Evolutionary conservation across 1,140 invertebrate genomes (phyloP).

Genomic region (Drosophila ironensis): DNA sequence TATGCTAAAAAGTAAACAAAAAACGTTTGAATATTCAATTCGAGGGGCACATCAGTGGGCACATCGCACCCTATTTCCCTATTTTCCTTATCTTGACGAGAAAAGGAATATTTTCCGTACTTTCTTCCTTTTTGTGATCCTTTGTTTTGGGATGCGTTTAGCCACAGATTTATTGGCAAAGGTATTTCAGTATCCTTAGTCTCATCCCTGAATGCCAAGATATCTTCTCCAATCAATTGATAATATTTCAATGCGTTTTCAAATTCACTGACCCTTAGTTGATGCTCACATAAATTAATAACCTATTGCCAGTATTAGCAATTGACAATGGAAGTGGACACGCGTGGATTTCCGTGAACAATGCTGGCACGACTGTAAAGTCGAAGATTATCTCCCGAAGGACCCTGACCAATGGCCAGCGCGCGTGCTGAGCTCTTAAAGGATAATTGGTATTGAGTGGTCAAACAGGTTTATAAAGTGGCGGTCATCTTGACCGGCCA

Average conservation of each 20-base stretch:
- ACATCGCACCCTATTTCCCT: constrained; percentile 33
- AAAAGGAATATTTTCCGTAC: constrained; percentile 8
- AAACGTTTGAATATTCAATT: constrained; percentile 66
- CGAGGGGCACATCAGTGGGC: no score
- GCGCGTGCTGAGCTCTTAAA: constrained; percentile 24
- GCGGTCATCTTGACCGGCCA: constrained; percentile 39
- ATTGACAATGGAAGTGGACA: constrained; percentile 23
- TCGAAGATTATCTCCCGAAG: constrained; percentile 44
- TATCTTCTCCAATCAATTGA: constrained; percentile 9
- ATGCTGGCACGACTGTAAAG: constrained; percentile 23
- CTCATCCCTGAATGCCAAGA: constrained; percentile 31
- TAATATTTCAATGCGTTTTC: constrained; percentile 67
- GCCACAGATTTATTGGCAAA: constrained; percentile 73
- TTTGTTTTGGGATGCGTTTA: constrained; percentile 60
- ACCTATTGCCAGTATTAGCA: no score
- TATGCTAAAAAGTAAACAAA: constrained; percentile 74
- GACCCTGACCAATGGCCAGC: constrained; percentile 62
- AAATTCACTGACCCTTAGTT: constrained; percentile 42
- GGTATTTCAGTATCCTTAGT: constrained; percentile 17
- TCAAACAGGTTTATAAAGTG: constrained; percentile 61
- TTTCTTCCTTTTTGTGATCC: constrained; percentile 54
- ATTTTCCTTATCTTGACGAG: background rate
- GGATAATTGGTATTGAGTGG: constrained; percentile 46
- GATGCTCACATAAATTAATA: constrained; percentile 21
- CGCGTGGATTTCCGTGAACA: constrained; percentile 16